Evolutionary conservation across 2,113 vertebrate genomes (phyloP), one percentile per base, ranked within the genome.

Genomic region (Muscicapa adusta): DNA sequence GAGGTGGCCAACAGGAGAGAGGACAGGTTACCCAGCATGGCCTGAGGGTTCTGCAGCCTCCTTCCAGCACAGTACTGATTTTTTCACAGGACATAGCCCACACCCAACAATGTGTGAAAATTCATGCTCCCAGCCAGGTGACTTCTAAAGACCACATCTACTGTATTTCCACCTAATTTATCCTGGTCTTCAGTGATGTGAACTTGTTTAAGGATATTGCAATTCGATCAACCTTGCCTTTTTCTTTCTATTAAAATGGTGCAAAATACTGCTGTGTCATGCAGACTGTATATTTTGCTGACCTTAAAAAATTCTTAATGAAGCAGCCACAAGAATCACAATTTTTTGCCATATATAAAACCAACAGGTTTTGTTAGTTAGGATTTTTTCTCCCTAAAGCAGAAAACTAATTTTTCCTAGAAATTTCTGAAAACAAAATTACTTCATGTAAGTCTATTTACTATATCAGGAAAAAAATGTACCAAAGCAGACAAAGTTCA

Each of bases 21-120:
- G 5, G 20, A 23, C n/a, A 31, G 5, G 11, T 50, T 74, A 42
- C 12, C 8, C 7, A 0, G 1, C 5, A 18, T 40, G 22, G 3
- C 14, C 10, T 14, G 19, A 40, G 24, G 3, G 15, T 34, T 20
- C 31, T 62, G 42, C 34, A 66, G 14, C 15, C 9, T 62, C 14
- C 33, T 56, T 57, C 18, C 40, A 33, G 19, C 2, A 15, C 0
- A 0, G 6, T 31, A 19, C 13, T 12, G 19, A 56, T 36, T 58
- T 34, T 70, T 66, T 36, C 4, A 2, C 14, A 47, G 34, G 25
- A 19, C 5, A 67, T 6, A 58, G 19, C 10, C 24, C 10, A 28
- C 15, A 14, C 36, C 14, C 14, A 63, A 31, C 3, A 1, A 3
- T 18, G 7, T 31, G 28, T 18, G 23, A 81, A 60, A 48, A 31